Base-by-base conservation (phyloP, 2,888 invertebrate genomes). In the Drosophila atripex region DNA sequence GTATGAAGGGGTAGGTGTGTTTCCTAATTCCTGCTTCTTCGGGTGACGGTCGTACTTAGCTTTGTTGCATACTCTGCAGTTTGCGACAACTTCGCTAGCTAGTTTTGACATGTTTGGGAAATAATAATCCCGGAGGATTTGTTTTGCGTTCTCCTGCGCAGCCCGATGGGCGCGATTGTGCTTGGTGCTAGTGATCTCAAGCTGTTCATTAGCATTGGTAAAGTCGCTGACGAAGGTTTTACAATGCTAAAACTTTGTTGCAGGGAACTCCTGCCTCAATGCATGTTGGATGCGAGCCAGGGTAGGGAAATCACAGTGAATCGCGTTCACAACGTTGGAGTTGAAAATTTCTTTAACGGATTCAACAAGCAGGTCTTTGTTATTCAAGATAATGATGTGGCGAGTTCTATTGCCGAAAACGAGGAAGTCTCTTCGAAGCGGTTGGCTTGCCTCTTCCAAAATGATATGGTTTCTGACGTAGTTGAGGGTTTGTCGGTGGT, bases 191-290 rank as follows among this genome's bases (percentile, higher is more conserved):
- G 12, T 3, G 32, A 12, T 32, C 4, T 32, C 12, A 8, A 32
- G 9, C 12, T 32, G 32, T 25, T 25, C 25, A 7, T 25, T 25
- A 6, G 25, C 25, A 7, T 25, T 6, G 25, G 25, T 32, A 4
- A 32, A 12, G 12, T 12, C 32, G 11, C 32, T 32, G 32, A 32
- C 32, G 12, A 51, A 51, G 23, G 5, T 16, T 23, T 51, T 51
- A 52, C 52, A 52, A 16, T 52, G 52, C 39, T 25, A 52, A 16
- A 54, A 53, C n/a, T 43, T 38, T 7, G 54, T 45, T 11, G 54
- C 41, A 18, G 53, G 53, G 1, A 53, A 53, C 6, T 52, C 25
- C 39, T 16, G 25, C 25, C 23, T 39, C 39, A 52, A 16, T 11
- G 39, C 18, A 30, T 53, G 53, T 25, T 53, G 21, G 11, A 53